Percentiles rank a stretch among this genome's conserved stretches.
Evolutionary conservation across 2,888 invertebrate genomes (phyloP).

Genomic region (Nowickia ferox): DNA sequence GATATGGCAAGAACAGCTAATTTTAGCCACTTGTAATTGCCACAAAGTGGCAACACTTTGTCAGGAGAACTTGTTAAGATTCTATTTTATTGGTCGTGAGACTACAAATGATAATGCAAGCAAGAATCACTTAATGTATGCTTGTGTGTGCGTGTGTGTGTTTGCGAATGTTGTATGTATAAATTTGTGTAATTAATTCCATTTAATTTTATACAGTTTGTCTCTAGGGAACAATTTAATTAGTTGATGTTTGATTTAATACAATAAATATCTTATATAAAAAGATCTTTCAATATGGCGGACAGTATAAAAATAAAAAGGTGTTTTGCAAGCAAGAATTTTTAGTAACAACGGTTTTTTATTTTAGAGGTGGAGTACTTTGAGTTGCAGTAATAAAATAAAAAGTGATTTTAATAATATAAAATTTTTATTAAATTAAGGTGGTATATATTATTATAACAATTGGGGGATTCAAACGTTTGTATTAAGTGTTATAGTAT

Average conservation of each 20-base stretch:
- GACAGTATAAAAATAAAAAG: conserved; percentile 21
- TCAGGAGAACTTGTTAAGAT: conserved; percentile 64
- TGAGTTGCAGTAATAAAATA: too few species aligned
- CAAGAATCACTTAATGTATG: not conserved
- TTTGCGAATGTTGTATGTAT: not conserved
- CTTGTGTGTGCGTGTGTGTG: not conserved
- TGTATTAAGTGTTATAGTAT: too few species aligned
- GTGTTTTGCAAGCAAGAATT: too few species aligned
- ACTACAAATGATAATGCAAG: conserved; percentile 8
- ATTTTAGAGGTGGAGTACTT: too few species aligned
- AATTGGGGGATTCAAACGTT: too few species aligned
- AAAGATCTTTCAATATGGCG: conserved; percentile 56
- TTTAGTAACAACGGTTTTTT: too few species aligned
- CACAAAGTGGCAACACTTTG: conserved; percentile 69
- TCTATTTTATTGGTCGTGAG: conserved; percentile 62
- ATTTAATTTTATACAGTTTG: conserved; percentile 58
- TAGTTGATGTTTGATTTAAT: conserved; percentile 53
- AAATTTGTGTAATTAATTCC: conserved; percentile 56
- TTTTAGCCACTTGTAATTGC: conserved; percentile 65
- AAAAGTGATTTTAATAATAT: too few species aligned
- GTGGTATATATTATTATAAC: too few species aligned
- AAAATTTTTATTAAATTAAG: too few species aligned
- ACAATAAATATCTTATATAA: conserved; percentile 40
- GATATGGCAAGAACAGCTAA: conserved; percentile 58
- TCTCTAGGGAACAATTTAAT: conserved; percentile 70